These are phyloP conservation scores for Ameiurus melas DNA, from an alignment of 2,113 vertebrate species.

Conservation along the genomic window DNA sequence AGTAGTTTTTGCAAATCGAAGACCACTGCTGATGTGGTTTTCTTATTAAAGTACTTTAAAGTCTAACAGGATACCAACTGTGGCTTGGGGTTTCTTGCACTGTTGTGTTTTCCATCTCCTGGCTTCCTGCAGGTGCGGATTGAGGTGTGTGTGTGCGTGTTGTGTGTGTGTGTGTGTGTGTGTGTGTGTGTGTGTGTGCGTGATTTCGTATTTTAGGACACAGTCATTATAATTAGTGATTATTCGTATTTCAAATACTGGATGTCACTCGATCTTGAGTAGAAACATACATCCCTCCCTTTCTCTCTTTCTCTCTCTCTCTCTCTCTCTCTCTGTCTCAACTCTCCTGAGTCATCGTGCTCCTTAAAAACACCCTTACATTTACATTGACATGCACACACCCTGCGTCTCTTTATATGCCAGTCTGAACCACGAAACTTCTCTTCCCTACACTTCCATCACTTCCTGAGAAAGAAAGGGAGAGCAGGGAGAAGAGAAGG, in stretches of 20 bases:
- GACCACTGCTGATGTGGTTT: no score
- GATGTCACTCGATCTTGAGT: not conserved
- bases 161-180: not conserved
- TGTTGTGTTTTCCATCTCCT: not conserved
- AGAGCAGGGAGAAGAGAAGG: not conserved
- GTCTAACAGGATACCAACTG: no score
- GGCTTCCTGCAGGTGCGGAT: no score
- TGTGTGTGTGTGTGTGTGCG: not conserved
- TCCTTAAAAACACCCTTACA: slow-evolving; percentile 24
- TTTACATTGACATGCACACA: not conserved
- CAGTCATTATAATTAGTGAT: not conserved
- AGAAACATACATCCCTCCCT: not conserved
- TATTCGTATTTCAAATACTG: not conserved
- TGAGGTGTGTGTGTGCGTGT: not conserved
- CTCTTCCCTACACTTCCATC: not conserved
- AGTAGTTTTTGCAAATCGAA: no score
- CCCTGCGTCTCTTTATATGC: not conserved
- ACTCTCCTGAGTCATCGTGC: slow-evolving; percentile 7
- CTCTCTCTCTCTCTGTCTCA: not conserved
- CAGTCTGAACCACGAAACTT: not conserved
- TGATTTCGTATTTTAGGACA: not conserved
- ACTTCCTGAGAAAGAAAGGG: not conserved
- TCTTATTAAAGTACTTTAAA: no score
- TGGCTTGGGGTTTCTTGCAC: not conserved
- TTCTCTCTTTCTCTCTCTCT: not conserved